Conservation (phyloP, 2,888 invertebrate species). For the Tenthredo livida region DNA sequence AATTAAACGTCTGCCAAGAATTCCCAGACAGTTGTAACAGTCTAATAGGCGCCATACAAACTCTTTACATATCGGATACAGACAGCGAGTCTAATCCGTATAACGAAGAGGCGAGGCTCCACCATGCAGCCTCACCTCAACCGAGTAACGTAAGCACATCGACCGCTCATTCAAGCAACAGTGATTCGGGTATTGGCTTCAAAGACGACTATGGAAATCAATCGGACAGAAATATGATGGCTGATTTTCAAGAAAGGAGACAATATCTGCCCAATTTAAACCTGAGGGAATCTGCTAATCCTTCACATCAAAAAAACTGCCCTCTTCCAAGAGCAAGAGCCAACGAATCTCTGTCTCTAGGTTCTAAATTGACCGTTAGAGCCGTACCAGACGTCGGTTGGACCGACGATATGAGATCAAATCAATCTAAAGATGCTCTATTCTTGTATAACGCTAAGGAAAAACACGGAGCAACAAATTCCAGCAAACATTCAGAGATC, state of each 20-base stretch:
- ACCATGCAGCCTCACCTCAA: slow-evolving; percentile 84
- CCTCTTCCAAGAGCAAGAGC: slow-evolving; percentile 61
- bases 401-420: slow-evolving; percentile 59
- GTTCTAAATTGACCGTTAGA: slow-evolving; percentile 82
- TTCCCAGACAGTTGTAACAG: slow-evolving; percentile 92
- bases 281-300: slow-evolving; percentile 58
- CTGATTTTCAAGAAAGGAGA: slow-evolving; percentile 84
- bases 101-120: slow-evolving; percentile 63
- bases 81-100: slow-evolving; percentile 70
- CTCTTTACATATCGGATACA: slow-evolving; percentile 78
- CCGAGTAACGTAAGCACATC: slow-evolving; percentile 91
- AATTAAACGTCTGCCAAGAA: slow-evolving; percentile 90
- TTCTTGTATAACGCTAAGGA: slow-evolving; percentile 55
- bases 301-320: slow-evolving; percentile 53
- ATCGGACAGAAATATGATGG: slow-evolving; percentile 89
- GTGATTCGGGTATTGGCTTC: slow-evolving; percentile 97
- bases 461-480: slow-evolving; percentile 52
- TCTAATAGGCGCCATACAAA: slow-evolving; percentile 81
- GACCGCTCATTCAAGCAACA: slow-evolving; percentile 93
- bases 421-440: slow-evolving; percentile 55
- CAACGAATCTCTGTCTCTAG: slow-evolving; percentile 60
- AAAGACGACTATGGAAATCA: slow-evolving; percentile 93
- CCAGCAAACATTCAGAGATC: neutral
- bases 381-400: slow-evolving; percentile 83
- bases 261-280: slow-evolving; percentile 60